Conservation (phyloP, 2,888 invertebrate genomes). For the Endomychus coccineus region DNA sequence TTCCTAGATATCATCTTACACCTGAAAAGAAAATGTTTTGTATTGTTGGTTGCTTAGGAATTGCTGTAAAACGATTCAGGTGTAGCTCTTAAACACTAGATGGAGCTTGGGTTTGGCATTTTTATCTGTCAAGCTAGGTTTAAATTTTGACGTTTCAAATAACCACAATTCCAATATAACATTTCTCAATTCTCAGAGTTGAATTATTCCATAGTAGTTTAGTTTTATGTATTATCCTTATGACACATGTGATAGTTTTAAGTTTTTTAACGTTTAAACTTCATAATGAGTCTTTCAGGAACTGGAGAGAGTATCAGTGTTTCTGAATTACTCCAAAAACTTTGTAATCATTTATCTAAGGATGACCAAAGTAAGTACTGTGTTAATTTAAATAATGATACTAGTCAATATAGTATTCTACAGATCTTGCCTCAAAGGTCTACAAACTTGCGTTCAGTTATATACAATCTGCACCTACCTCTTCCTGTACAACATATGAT, state of each 20-base stretch:
- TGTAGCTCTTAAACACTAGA: too few relatives aligned
- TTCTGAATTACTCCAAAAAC: conserved; percentile 31
- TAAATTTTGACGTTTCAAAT: neutral
- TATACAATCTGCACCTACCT: conserved; percentile 23
- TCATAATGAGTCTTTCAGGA: conserved; percentile 21
- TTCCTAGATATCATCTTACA: conserved; percentile 59
- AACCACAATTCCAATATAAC: too few relatives aligned
- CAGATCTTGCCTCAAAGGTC: conserved; percentile 30
- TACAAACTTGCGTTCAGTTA: conserved; percentile 31
- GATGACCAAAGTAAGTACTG: conserved; percentile 30
- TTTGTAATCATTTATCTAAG: conserved; percentile 37
- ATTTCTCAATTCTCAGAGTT: too few relatives aligned
- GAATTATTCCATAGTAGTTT: too few relatives aligned
- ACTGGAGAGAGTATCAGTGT: conserved; percentile 19
- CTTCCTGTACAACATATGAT: conserved; percentile 23
- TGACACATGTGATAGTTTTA: neutral
- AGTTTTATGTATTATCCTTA: too few relatives aligned
- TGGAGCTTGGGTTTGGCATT: too few relatives aligned
- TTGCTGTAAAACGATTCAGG: too few relatives aligned
- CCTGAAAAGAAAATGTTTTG: too few relatives aligned
- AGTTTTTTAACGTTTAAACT: neutral
- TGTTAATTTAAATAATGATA: conserved; percentile 3
- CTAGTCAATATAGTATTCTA: conserved; percentile 18
- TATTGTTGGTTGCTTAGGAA: too few relatives aligned
- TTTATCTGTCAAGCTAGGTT: too few relatives aligned